Evolutionary conservation across 2,888 invertebrate genomes (phyloP), one percentile per base, ranked within the genome.

Genomic region (Bembecia ichneumoniformis): DNA sequence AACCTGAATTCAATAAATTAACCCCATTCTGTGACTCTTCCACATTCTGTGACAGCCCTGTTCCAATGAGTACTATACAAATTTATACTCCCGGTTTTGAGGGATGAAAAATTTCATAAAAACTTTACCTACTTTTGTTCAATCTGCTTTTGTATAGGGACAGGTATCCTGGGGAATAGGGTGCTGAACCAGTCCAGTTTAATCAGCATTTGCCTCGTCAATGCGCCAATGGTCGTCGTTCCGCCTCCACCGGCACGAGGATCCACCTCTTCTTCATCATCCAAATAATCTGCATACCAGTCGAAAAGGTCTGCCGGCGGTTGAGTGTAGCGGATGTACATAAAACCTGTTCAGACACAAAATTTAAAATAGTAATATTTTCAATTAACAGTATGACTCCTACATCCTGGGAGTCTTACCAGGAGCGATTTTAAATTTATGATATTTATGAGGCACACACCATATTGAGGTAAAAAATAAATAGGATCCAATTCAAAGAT

Each of bases 141-240:
- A 58, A 97, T 92, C 75, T 93, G 94, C 77, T 97, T 97, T 83
- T 96, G 94, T 64, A 99, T 98, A 17, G 99, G 98, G 52, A 99
- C 99, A 0, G 99, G 99, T 76, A 99, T 99, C 59, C 99, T 90
- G 0, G 99, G 99, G 75, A 99, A 99, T 14, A 99, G 88, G 0
- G 99, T 99, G 43, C 96, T 96, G 84, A 98, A 99, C 99, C 99
- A 99, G 75, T 99, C 99, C 51, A 99, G 88, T 74, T 99, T 98
- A 52, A 96, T 93, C 49, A 99, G 89, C 90, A 96, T 96, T 74
- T 97, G 96, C 43, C 96, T 91, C 13, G 96, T 89, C 87, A 99
- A 93, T 60, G 95, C 94, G 0, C 99, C 99, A 51, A 99, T 94
- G 16, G 94, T 94, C 89, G 98, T 95, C 44, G 82, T 60, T 76